These are phyloP conservation scores for Molorchus minor DNA, from an alignment of 2,888 invertebrate species.

Conservation along the genomic window DNA sequence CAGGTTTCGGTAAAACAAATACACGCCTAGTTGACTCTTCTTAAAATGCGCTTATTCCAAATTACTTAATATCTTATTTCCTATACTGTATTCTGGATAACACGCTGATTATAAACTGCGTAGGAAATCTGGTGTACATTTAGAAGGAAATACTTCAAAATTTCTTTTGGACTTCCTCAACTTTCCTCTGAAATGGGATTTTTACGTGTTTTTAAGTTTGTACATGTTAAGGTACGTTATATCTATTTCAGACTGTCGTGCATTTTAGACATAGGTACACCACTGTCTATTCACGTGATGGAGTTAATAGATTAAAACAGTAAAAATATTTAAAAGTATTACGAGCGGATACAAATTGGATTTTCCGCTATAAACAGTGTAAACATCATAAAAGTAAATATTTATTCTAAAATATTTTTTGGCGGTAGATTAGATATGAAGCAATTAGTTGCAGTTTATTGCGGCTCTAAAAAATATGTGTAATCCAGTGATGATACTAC, in stretches of 20 bases:
- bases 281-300: neutral
- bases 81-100: too few species aligned
- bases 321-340: neutral
- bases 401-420: neutral
- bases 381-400: neutral
- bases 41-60: neutral
- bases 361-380: neutral
- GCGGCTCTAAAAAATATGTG: too few species aligned
- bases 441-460: neutral
- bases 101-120: too few species aligned
- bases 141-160: too few species aligned
- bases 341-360: neutral
- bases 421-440: neutral
- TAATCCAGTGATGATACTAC: too few species aligned
- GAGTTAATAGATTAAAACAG: neutral
- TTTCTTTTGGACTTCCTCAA: too few species aligned
- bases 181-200: neutral
- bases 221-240: neutral
- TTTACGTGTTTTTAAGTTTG: too few species aligned
- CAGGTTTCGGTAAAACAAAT: neutral
- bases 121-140: too few species aligned
- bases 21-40: neutral
- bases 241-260: neutral
- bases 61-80: neutral
- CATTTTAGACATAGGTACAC: neutral